These are phyloP conservation scores for Lobophora halterata DNA, from an alignment of 2,888 invertebrate species.

Conservation along the genomic window DNA sequence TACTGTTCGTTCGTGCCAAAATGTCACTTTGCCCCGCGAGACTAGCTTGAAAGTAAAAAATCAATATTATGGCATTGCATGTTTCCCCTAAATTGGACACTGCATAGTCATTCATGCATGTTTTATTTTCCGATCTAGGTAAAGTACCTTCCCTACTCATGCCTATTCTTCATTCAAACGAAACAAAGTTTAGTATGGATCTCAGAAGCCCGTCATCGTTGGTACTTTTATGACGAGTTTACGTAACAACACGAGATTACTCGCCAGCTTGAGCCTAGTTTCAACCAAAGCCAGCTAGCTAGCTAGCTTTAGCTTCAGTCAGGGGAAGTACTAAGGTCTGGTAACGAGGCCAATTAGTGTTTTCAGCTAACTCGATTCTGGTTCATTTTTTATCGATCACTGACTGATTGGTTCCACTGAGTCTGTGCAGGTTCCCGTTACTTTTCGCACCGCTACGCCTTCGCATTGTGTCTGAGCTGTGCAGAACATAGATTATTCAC, in stretches of 20 bases:
- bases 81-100: neutral
- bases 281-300: no score
- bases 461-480: constrained; percentile 18
- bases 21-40: constrained; percentile 12
- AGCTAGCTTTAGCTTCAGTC: no score
- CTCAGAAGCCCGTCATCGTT: no score
- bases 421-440: constrained; percentile 43
- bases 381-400: constrained; percentile 15
- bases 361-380: constrained; percentile 1
- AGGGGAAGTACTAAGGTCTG: no score
- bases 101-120: neutral
- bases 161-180: no score
- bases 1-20: constrained; percentile 20
- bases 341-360: neutral
- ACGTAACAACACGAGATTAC: no score
- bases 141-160: no score
- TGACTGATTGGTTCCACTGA: constrained; percentile 33
- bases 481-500: constrained; percentile 47
- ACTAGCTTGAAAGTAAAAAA: constrained; percentile 3
- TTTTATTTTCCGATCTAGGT: no score
- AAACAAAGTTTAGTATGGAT: no score
- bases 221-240: no score
- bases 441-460: constrained; percentile 36
- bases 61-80: neutral
- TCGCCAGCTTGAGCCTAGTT: no score